Conservation (phyloP, 2,797 vertebrate species). For the Diglossa cyanea region DNA sequence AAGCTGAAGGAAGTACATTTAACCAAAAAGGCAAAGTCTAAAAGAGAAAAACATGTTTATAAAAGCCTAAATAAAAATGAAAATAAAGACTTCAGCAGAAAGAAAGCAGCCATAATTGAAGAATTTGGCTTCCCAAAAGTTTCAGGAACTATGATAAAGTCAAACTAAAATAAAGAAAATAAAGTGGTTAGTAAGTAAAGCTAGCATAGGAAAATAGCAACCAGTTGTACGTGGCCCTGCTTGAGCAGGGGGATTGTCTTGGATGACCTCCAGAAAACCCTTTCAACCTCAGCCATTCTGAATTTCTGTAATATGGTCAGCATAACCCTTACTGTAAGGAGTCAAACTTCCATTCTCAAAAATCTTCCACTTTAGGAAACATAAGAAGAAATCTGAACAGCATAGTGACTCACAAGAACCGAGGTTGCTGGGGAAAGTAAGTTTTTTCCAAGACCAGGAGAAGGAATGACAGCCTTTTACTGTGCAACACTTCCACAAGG, state of each 20-base stretch:
- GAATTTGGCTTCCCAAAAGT: background rate
- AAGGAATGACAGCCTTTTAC: background rate
- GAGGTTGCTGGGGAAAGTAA: background rate
- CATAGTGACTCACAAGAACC: background rate
- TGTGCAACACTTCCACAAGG: background rate
- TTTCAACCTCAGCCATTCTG: background rate
- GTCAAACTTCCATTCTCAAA: background rate
- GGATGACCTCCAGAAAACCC: background rate
- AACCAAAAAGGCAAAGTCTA: background rate
- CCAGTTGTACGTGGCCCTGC: background rate
- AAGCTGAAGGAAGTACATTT: background rate
- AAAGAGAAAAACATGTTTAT: background rate
- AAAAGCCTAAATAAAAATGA: background rate
- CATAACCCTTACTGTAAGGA: background rate
- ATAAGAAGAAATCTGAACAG: background rate
- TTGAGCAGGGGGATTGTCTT: background rate
- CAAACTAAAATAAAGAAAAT: background rate
- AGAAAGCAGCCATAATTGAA: background rate
- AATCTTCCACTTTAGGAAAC: background rate
- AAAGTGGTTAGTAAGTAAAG: background rate
- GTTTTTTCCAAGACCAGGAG: background rate
- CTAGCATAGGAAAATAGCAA: background rate
- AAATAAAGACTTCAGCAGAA: background rate
- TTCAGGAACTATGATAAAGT: background rate
- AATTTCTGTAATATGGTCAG: background rate